Conservation (phyloP, 2,888 invertebrate genomes). For the Galerucella nymphaeae region DNA sequence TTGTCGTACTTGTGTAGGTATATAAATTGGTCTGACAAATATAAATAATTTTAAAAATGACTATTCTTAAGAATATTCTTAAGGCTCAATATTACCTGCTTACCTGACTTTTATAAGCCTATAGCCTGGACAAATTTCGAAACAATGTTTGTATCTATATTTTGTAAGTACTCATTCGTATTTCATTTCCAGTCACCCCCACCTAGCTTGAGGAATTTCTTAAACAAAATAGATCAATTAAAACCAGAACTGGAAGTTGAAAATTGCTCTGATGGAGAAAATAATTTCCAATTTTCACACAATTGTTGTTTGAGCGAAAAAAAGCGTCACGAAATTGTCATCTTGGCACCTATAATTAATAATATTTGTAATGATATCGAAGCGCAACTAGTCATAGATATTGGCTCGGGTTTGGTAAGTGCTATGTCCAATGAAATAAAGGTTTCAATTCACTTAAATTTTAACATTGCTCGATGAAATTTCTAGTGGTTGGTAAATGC, state of each 20-base stretch:
- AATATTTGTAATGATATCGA: slow-evolving; percentile 65
- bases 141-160: no score
- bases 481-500: no score
- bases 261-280: slow-evolving; percentile 19
- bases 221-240: slow-evolving; percentile 59
- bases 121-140: no score
- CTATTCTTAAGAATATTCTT: no score
- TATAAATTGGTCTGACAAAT: no score
- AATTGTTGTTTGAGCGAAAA: slow-evolving; percentile 68
- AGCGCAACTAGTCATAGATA: slow-evolving; percentile 73
- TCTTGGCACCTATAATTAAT: slow-evolving; percentile 70
- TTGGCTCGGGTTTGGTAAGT: slow-evolving; percentile 80
- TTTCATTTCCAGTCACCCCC: slow-evolving; percentile 62
- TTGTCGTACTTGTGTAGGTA: no score
- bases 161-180: no score
- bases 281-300: slow-evolving; percentile 52
- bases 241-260: slow-evolving; percentile 47
- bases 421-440: not conserved
- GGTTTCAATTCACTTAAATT: no score
- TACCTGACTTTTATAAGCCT: no score
- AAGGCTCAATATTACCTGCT: no score
- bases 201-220: slow-evolving; percentile 62
- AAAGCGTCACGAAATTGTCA: slow-evolving; percentile 78
- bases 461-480: no score
- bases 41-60: no score